Conservation (phyloP, 2,113 vertebrate species). For the Suricata suricatta region DNA sequence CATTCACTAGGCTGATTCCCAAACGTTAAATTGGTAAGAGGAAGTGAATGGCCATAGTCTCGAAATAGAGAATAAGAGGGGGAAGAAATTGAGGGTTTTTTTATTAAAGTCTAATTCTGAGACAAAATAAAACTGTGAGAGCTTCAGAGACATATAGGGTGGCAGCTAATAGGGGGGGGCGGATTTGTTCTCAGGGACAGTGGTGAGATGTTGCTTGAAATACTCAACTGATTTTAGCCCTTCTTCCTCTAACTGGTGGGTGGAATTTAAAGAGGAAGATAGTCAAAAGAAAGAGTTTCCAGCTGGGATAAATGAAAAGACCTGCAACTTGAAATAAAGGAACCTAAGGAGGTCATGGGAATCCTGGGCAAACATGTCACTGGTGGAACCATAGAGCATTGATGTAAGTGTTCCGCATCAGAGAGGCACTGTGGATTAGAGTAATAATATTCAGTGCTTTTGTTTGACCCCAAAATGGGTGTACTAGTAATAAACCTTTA, state of each 20-base stretch:
- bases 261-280: constrained; percentile 37
- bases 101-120: background rate
- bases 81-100: background rate
- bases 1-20: background rate
- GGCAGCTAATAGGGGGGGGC: background rate
- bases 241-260: constrained; percentile 6
- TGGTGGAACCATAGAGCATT: background rate
- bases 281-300: constrained; percentile 28
- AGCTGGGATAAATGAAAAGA: constrained; percentile 48
- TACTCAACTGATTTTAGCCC: constrained; percentile 31
- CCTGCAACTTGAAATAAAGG: background rate
- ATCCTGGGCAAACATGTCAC: background rate
- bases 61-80: background rate
- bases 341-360: background rate
- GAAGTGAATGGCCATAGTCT: background rate
- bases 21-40: background rate
- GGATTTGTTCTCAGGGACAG: constrained; percentile 1
- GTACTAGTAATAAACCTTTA: background rate
- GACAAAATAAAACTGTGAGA: constrained; percentile 38
- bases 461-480: background rate
- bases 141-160: constrained; percentile 1
- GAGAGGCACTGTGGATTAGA: background rate
- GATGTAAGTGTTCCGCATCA: background rate
- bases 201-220: constrained; percentile 50
- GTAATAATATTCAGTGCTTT: background rate